Percentiles rank a stretch among this genome's conserved stretches.
These are phyloP conservation scores for Archilochus colubris DNA, from an alignment of 2,113 vertebrate species.

Conservation along the genomic window DNA sequence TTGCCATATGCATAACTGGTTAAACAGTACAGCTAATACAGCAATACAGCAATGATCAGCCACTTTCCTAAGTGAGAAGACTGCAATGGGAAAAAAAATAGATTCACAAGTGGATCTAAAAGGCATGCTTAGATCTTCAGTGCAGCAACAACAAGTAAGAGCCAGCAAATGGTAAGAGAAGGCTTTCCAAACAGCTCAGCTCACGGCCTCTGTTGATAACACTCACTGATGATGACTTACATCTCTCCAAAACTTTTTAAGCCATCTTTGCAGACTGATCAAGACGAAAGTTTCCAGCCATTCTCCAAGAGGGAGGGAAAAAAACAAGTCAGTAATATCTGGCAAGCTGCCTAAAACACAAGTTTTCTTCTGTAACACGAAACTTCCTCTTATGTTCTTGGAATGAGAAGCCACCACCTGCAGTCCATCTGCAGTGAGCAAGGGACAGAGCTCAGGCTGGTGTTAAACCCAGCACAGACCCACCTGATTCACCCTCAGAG, in stretches of 20 bases:
- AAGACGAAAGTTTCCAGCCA: not conserved
- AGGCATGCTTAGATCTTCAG: not conserved
- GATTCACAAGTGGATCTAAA: not conserved
- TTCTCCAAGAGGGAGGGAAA: not conserved
- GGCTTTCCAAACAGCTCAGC: not conserved
- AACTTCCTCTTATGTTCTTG: accelerated
- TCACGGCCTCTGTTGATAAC: not conserved
- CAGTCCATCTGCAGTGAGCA: not conserved
- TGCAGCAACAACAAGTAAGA: not conserved
- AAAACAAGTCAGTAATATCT: not conserved
- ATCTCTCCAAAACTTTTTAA: not conserved
- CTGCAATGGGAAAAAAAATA: not conserved
- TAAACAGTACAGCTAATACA: not conserved
- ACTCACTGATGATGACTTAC: not conserved
- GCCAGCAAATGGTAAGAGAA: not conserved
- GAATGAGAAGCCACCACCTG: not conserved
- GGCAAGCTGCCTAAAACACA: not conserved
- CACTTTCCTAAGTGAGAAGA: not conserved
- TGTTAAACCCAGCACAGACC: not conserved
- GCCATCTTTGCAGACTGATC: not conserved
- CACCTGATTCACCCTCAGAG: not conserved
- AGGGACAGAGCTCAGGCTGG: not conserved
- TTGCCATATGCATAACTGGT: not conserved
- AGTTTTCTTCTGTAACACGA: not conserved
- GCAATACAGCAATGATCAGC: not conserved